Evolutionary conservation across 2,797 vertebrate species (phyloP), one percentile per base, ranked within the genome.

Genomic region (Ctenopoma multispine): DNA sequence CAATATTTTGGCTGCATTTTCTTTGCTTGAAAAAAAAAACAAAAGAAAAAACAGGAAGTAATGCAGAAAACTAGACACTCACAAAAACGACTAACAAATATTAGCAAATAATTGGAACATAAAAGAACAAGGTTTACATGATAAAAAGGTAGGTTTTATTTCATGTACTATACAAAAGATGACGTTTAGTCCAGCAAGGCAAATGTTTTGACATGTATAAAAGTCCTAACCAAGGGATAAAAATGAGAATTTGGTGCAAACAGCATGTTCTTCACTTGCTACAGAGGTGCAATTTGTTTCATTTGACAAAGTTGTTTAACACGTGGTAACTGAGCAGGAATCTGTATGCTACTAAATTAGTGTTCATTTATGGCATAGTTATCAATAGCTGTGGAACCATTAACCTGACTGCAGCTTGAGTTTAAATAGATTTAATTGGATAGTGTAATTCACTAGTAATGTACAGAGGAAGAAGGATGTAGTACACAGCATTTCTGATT

Each of bases 121-220:
- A 29, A 61, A 57, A 20, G 18, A 1, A 59, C 46, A 27, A 17
- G 2, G 66, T 2, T 46, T 41, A 7, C 48, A 53, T 69, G 36
- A 54, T 72, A 69, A 56, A 84, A 69, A 50, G 41, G 31, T 54
- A 62, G 20, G 6, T 40, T 90, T 88, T 76, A 89, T 86, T 88
- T 68, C 18, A 73, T 23, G 7, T 54, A 63, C 47, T 65, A 31
- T 85, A 87, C 70, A 88, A 87, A 91, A 85, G 17, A 62, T 41
- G 17, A 80, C 63, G 83, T 78, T 74, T 79, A 82, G 62, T 87
- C 15, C 69, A 55, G 51, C 7, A 44, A 67, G 54, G 34, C 59
- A 14, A 72, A 56, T 31, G 38, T 21, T 63, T 79, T 63, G 21
- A 20, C 0, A 0, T 10, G 2, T 69, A 70, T 18, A 68, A 77